Evolutionary conservation across 2,113 vertebrate species (phyloP), one percentile per base, ranked within the genome.

Genomic region (Anthoscopus minutus): DNA sequence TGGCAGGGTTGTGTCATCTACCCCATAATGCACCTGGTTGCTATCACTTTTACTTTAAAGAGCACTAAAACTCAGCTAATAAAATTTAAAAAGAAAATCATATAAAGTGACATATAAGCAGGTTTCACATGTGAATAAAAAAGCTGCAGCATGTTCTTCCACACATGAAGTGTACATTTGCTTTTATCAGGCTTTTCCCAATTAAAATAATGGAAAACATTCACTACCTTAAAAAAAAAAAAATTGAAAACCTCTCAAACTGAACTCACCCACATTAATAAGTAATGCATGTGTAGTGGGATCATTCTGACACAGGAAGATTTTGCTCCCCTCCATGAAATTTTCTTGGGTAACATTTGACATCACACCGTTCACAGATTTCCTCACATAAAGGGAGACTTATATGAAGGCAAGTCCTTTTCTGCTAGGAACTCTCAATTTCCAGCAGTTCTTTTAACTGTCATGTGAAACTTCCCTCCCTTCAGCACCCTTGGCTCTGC

Each of bases 121-220:
- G 72, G 47, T 92, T 91, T 90, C 71, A 76, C 47, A 81, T 64
- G 70, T 7, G 57, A 91, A 82, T 77, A 67, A 72, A 78, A 73
- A 89, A 81, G 61, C 50, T 92, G 78, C 61, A 92, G 65, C 51
- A 2, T 88, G 84, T 91, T 96, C 83, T 88, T 73, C 38, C 27
- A 93, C 86, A 96, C 33, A 4, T 90, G 79, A 93, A 84, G n/a
- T 8, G 28, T 79, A 78, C 58, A 7, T 81, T 89, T 15, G 30
- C 73, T 94, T 95, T 92, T 86, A 95, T 94, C 96, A 89, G 83
- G 35, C 31, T 80, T 81, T 53, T 40, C 78, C 62, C 6, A 21
- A 83, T 69, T 86, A 83, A 88, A 91, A 50, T 92, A 96, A 96
- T 93, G 48, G 84, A 79, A 97, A 96, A 85, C 88, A 96, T 21